Base-by-base conservation (phyloP, 2,888 invertebrate species). In the Crioceris asparagi region DNA sequence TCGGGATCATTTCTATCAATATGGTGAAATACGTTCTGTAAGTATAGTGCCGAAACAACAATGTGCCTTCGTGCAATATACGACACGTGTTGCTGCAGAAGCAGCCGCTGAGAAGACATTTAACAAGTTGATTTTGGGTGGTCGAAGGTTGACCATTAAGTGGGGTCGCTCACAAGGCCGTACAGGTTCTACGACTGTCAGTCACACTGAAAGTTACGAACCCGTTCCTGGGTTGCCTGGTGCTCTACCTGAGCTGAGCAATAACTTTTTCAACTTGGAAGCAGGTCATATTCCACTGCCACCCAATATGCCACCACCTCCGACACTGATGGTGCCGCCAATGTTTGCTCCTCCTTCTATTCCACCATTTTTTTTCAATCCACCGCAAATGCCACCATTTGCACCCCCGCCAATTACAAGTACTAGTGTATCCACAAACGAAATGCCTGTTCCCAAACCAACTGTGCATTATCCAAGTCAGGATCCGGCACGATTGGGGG, bases 61-160 rank as follows among this genome's bases (percentile, higher is more conserved):
- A 56, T 97, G 97, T 68, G 93, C 94, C 1, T 98, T 98, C 61
- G 85, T 98, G 2, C 94, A 96, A 59, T 98, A 91, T 63, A 94
- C 96, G 0, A 82, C 83, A 4, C 72, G 98, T 38, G 70, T 73
- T 32, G 83, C 94, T 0, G 90, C 97, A 0, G 98, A 98, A 64
- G 71, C 83, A 47, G 97, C 97, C 0, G 92, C 93, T 0, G 93
- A 94, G 52, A 83, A 88, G 57, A 90, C 93, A 0, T 98, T 97
- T 61, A 96, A 97, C 61, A 91, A 96, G 56, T 67, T 97, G 18
- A 79, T 82, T 26, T 46, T 65, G 21, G 84, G 85, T 21, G 91
- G 91, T 0, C 75, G 92, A 45, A 73, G 94, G 32, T 71, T 97
- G 2, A 91, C 91, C n/a, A 93, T 98, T 45, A 93, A 97, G 59